phyloP scores from a whole-genome alignment of 1,140 invertebrate species.

The Heliconius hewitsoni region DNA sequence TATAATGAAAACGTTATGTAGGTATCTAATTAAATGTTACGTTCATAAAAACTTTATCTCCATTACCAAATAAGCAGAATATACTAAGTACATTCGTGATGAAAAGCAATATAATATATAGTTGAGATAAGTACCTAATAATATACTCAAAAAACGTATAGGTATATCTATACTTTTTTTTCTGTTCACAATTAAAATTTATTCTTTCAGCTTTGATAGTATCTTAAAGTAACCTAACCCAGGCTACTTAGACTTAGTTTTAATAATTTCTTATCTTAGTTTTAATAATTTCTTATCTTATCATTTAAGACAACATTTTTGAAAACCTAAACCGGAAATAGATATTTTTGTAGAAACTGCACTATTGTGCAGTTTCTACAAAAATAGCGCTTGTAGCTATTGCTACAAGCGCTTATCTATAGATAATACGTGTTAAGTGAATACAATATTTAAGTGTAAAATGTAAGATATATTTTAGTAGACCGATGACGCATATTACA shows the following conservation, averaged over 20 bases:
- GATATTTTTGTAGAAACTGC: neutral
- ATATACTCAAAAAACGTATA: no score
- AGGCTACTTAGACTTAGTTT: neutral
- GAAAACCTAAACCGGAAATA: neutral
- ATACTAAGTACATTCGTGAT: no score
- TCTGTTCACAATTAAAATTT: neutral
- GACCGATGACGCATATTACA: conserved; percentile 2
- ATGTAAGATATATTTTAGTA: neutral
- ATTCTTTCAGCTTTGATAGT: neutral
- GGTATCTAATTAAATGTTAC: neutral
- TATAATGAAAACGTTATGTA: neutral
- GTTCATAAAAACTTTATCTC: neutral
- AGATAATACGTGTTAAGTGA: neutral
- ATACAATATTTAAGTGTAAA: neutral
- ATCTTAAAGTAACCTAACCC: no score
- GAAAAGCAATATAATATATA: no score
- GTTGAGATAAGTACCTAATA: no score
- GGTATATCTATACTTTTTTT: neutral
- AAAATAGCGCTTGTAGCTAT: no score
- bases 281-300: neutral
- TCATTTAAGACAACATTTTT: neutral
- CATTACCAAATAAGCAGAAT: neutral
- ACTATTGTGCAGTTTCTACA: no score
- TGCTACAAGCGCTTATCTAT: neutral
- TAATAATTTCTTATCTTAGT: neutral